These are phyloP conservation scores for Caenorhabditis sp. DNA, from an alignment of 2,888 invertebrate species.

Conservation along the genomic window DNA sequence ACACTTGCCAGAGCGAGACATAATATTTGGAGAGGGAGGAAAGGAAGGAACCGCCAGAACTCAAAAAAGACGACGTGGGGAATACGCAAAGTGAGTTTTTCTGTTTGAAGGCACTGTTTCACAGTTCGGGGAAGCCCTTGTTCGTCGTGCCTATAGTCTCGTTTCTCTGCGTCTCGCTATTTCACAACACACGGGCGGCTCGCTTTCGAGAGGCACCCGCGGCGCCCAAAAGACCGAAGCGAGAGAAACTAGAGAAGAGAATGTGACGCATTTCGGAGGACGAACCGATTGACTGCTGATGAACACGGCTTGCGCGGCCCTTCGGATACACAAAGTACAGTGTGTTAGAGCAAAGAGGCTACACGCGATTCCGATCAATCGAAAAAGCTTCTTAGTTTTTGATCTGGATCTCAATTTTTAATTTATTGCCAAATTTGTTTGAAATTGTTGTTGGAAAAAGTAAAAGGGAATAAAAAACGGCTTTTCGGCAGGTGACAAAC, in stretches of 20 bases:
- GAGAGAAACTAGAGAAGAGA: slow-evolving; percentile 40
- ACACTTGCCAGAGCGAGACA: too few relatives aligned
- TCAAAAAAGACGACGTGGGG: not conserved
- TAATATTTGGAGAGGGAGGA: not conserved
- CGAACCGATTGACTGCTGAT: not conserved
- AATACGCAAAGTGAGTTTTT: not conserved
- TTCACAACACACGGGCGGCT: slow-evolving; percentile 54
- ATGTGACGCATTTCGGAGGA: slow-evolving; percentile 45
- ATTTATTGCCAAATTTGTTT: not conserved
- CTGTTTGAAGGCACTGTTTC: not conserved
- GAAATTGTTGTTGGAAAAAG: not conserved
- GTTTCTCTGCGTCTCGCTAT: slow-evolving; percentile 15
- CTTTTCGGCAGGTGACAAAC: slow-evolving; percentile 24
- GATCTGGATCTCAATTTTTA: not conserved
- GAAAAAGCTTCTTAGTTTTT: too few relatives aligned
- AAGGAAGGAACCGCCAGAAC: slow-evolving; percentile 8
- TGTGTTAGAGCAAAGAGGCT: slow-evolving; percentile 11
- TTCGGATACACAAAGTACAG: slow-evolving; percentile 10
- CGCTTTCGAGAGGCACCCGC: slow-evolving; percentile 50
- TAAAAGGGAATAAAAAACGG: not conserved
- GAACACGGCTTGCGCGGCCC: slow-evolving; percentile 21
- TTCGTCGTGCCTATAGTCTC: slow-evolving; percentile 22
- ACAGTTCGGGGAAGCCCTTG: slow-evolving; percentile 39
- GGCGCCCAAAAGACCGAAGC: slow-evolving; percentile 42
- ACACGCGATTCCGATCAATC: slow-evolving; percentile 3